Base-by-base conservation (phyloP, 1,140 invertebrate species). In the Capitella teleta region DNA sequence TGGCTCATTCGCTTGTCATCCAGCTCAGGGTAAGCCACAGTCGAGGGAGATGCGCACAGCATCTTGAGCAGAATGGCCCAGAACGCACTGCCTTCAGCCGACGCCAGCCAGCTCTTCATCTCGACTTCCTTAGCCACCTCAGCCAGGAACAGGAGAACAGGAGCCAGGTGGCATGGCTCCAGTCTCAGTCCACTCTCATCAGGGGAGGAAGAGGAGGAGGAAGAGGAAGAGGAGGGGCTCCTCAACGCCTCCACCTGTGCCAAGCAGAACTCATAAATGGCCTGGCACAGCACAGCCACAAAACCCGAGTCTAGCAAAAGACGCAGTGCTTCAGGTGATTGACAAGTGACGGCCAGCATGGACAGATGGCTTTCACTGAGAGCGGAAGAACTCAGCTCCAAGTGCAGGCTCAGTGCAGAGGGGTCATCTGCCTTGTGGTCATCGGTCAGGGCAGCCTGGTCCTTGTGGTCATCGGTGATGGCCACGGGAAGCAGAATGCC, bases 81-180 rank as follows among this genome's bases (percentile, higher is more conserved):
- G 70, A 91, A 92, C 5, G 78, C 74, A 19, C 80, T 80, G 1
- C 86, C 87, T 56, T 87, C 80, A 43, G 78, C 70, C 3, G 76
- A 78, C 3, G 87, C 87, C 19, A 91, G 74, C 88, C 87, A 92
- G 66, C 89, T 84, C 49, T 86, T 82, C 75, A 91, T 82, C 51
- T 79, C 74, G 5, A 83, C 79, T 59, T 88, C 85, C 8, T 81
- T 79, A 65, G 85, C 86, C 37, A 87, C 75, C 45, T 84, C 80
- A 0, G 83, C 80, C 54, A 88, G 81, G 72, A 89, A 90, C 59
- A 85, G 80, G 28, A 93, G 76, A 21, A 90, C 79, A 37, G 71
- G 53, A 23, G 70, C 62, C 12, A 74, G 63, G 47, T 68, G 55
- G 28, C 68, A 63, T 41, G 63, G 61, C 10, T 61, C 67, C 21